These are phyloP conservation scores for Trichosurus vulpecula DNA, from an alignment of 2,797 vertebrate genomes.

Conservation along the genomic window DNA sequence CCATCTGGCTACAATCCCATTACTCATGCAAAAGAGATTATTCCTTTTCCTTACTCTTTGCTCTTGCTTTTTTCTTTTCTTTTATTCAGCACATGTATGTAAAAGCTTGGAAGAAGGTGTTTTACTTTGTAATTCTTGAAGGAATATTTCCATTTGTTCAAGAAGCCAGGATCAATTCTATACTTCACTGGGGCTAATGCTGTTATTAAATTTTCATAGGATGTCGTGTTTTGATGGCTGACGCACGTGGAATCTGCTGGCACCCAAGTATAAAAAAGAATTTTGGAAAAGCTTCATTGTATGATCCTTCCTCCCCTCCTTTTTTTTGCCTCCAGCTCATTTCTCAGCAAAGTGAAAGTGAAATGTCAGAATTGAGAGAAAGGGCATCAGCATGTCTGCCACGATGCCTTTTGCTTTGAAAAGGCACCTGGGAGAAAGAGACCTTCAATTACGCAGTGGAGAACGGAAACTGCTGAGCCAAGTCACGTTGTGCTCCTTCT, in stretches of 20 bases:
- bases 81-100: conserved; percentile 14
- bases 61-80: background rate
- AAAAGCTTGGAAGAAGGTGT: conserved; percentile 41
- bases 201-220: conserved; percentile 55
- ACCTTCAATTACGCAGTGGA: conserved; percentile 33
- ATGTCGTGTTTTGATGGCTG: background rate
- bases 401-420: conserved; percentile 62
- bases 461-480: conserved; percentile 10
- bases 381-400: conserved; percentile 18
- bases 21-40: background rate
- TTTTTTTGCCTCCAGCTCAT: conserved; percentile 48
- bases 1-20: fast-evolving
- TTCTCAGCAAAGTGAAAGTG: conserved; percentile 65
- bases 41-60: background rate
- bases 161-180: conserved; percentile 31
- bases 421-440: conserved; percentile 52
- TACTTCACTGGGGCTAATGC: conserved; percentile 24
- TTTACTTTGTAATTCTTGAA: background rate
- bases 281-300: conserved; percentile 57
- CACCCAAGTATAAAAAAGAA: conserved; percentile 46
- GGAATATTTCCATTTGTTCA: conserved; percentile 39
- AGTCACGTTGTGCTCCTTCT: background rate
- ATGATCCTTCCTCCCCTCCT: conserved; percentile 36
- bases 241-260: conserved; percentile 40
- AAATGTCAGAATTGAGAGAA: conserved; percentile 57